Conservation (phyloP, 2,113 vertebrate species). For the Scomber colias region DNA sequence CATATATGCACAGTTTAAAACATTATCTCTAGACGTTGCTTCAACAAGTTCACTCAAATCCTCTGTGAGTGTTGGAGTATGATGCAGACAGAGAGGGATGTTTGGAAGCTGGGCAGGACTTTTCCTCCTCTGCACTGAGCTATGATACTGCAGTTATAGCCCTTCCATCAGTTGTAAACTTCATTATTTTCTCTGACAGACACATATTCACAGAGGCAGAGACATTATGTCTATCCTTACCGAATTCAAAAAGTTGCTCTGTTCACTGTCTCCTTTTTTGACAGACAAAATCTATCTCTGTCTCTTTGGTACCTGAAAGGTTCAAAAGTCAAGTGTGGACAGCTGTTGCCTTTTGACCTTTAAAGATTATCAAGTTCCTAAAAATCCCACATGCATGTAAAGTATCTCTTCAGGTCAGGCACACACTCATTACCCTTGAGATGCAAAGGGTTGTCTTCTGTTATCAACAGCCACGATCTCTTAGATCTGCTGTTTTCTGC, state of each 20-base stretch:
- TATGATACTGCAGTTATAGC: slow-evolving; percentile 17
- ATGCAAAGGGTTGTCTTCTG: neutral
- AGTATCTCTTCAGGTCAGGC: slow-evolving; percentile 22
- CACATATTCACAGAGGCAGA: neutral
- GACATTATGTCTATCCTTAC: neutral
- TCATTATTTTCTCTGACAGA: slow-evolving; percentile 15
- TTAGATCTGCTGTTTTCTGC: neutral
- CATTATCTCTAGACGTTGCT: slow-evolving; percentile 42
- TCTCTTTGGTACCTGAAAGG: slow-evolving; percentile 24
- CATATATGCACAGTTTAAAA: slow-evolving; percentile 33
- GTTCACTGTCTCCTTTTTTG: slow-evolving; percentile 9
- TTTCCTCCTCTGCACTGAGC: slow-evolving; percentile 15
- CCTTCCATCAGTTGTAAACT: neutral
- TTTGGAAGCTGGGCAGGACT: slow-evolving; percentile 4
- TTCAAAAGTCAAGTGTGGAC: slow-evolving; percentile 43
- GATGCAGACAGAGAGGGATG: slow-evolving; percentile 1
- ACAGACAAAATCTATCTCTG: neutral
- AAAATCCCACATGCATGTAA: slow-evolving; percentile 29
- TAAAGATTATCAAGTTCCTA: slow-evolving; percentile 31
- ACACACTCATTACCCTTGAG: slow-evolving; percentile 13
- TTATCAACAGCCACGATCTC: neutral
- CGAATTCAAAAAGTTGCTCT: slow-evolving; percentile 1
- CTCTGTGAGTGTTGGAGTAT: slow-evolving; percentile 3
- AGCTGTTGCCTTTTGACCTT: slow-evolving; percentile 61
- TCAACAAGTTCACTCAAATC: slow-evolving; percentile 57